A percentile compares a stretch with the other conserved stretches of the same genome.
Conservation (phyloP, 2,888 invertebrate genomes). For the Scaptomyza tumidula region DNA sequence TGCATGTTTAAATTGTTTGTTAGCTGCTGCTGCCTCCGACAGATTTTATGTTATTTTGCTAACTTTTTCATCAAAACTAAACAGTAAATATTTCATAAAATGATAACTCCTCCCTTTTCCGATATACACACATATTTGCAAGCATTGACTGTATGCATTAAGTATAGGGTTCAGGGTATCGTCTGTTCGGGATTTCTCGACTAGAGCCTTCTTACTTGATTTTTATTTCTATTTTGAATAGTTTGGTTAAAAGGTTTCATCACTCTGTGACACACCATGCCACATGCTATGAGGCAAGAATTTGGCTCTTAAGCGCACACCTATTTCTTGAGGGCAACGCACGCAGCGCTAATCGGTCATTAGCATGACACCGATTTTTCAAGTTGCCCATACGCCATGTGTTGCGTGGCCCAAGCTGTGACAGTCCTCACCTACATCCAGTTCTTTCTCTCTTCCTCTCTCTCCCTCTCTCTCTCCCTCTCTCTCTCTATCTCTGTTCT, state of each 20-base stretch:
- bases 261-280: conserved; percentile 18
- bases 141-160: too few species aligned
- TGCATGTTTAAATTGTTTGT: too few species aligned
- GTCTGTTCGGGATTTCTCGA: too few species aligned
- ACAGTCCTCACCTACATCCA: too few species aligned
- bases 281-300: conserved; percentile 12
- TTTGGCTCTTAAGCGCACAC: conserved; percentile 27
- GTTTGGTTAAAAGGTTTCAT: conserved; percentile 28
- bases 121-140: too few species aligned
- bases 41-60: too few species aligned
- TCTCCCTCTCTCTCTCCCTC: not conserved
- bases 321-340: conserved; percentile 18
- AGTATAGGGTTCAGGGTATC: too few species aligned
- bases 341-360: conserved; percentile 72
- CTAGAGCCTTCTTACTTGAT: not conserved
- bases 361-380: conserved; percentile 71
- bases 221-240: conserved; percentile 29
- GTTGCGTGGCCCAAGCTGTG: conserved; percentile 13
- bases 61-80: too few species aligned
- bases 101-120: too few species aligned
- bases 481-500: not conserved
- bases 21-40: too few species aligned
- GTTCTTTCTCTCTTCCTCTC: not conserved
- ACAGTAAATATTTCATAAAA: too few species aligned
- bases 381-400: conserved; percentile 64